Evolutionary conservation across 2,113 vertebrate species (phyloP), one percentile per base, ranked within the genome.

Genomic region (Antechinus flavipes): DNA sequence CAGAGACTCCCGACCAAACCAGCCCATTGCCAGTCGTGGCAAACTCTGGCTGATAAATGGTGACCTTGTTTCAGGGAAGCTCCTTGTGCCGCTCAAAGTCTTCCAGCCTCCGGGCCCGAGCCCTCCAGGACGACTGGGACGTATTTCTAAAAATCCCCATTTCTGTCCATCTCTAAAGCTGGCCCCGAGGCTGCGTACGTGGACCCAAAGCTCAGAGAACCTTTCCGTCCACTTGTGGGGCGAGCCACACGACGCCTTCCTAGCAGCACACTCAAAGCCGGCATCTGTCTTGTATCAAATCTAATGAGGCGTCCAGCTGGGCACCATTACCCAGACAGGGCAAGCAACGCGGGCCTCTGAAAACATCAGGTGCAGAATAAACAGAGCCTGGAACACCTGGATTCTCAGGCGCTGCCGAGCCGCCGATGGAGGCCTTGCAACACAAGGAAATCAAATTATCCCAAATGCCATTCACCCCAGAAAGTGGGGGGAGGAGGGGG

Each of bases 1-100:
- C 90, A 97, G 94, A 95, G 95, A 96, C 98, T 98, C 97, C 97
- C 97, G 97, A 98, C 97, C 76, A 93, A 97, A 93, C 7, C 7
- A 96, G 95, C 98, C 97, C 98, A 97, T 96, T 93, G 96, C 91
- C 94, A 95, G 93, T 94, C 94, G 91, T 61, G 95, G 94, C 95
- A 95, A 96, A 92, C 96, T 97, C 68, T 96, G 94, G 47, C 76
- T 96, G 94, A 96, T 93, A 93, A 96, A 97, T 46, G 92, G 90
- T 95, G 95, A 96, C 92, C 97, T 97, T 94, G 94, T 96, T 97
- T 97, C 97, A 98, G 84, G 94, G 91, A 89, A 94, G 76, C 90
- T 96, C 92, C 68, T 89, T 94, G 89, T 96, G 42, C 14, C 16
- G 10, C 61, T 16, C 14, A 68, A 68, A 35, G 61, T 14, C 68